Base-by-base conservation (phyloP, 1,140 invertebrate species). In the Telenomus remus region DNA sequence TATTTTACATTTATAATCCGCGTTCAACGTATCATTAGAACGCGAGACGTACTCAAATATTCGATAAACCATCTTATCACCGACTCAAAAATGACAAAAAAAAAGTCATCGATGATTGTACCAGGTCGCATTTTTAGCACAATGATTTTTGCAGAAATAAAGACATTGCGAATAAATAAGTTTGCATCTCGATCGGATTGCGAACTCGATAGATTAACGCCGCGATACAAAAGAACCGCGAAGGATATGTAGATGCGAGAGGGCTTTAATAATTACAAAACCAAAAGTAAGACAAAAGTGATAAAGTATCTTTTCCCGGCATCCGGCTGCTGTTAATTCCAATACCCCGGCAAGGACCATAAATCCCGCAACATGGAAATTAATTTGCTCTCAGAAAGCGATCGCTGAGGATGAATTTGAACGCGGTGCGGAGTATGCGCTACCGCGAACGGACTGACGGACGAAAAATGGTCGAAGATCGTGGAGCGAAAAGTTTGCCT, bases 261-360 rank as follows among this genome's bases (percentile, higher is more conserved):
- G n/a, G n/a, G 55, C 47, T 71, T 76, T 76, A 76, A 76, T 76
- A 76, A 76, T 76, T 70, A 60, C 61, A 63, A 70, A 76, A 61
- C 14, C 53, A 70, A 70, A 70, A 65, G 66, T 76, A 70, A 68
- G 70, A 78, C 69, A 72, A 74, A 74, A 64, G 76, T 78, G 76
- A 78, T 78, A 65, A 66, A 78, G 76, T 78, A 78, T 74, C 76
- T 71, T 78, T 78, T 78, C 66, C 71, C 71, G 47, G 76, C 71
- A 78, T 74, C 76, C 76, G 76, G 71, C 71, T 78, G 76, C 76
- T 70, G 76, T 78, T 78, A 78, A 78, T 74, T 78, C 70, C 70
- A 65, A 78, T 78, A 78, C 71, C 53, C 60, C 39, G 61, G 50
- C 70, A 53, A 49, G 65, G 51, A 51, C 76, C 76, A 74, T 78